Evolutionary conservation across 2,113 vertebrate species (phyloP).

Genomic region (Muscicapa adusta): DNA sequence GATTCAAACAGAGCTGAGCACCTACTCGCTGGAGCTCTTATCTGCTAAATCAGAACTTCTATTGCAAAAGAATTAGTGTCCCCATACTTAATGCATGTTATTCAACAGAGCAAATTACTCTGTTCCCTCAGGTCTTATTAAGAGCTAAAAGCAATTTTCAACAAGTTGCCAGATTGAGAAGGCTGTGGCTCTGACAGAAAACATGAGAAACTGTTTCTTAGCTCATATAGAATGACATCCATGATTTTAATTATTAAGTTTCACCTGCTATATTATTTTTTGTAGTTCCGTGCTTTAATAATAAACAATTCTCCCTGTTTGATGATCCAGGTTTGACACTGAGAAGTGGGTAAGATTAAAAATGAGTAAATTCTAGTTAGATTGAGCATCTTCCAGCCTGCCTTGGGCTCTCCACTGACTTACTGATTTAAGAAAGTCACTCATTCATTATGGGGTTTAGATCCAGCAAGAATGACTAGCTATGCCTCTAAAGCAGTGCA

Average conservation of each 20-base stretch:
- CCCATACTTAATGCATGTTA: background rate
- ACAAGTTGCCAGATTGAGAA: background rate
- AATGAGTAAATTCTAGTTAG: background rate
- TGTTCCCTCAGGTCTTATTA: conserved; percentile 23
- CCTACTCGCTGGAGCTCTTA: background rate
- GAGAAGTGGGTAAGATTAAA: background rate
- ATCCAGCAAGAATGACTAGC: background rate
- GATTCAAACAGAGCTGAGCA: background rate
- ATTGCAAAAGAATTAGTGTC: background rate
- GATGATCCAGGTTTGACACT: background rate
- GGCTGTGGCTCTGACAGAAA: background rate
- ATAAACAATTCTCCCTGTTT: background rate
- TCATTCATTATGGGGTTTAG: background rate
- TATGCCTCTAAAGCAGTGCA: background rate
- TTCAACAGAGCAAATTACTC: conserved; percentile 38
- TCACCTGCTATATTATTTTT: background rate
- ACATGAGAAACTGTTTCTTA: background rate
- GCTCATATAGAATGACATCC: background rate
- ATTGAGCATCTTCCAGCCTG: background rate
- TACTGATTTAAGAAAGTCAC: background rate
- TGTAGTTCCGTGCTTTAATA: background rate
- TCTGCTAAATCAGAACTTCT: conserved; percentile 8
- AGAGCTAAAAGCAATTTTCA: conserved; percentile 49
- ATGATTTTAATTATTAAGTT: background rate
- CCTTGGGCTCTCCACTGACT: background rate